Base-by-base conservation (phyloP, 2,113 vertebrate species). In the Phyllopteryx taeniolatus region DNA sequence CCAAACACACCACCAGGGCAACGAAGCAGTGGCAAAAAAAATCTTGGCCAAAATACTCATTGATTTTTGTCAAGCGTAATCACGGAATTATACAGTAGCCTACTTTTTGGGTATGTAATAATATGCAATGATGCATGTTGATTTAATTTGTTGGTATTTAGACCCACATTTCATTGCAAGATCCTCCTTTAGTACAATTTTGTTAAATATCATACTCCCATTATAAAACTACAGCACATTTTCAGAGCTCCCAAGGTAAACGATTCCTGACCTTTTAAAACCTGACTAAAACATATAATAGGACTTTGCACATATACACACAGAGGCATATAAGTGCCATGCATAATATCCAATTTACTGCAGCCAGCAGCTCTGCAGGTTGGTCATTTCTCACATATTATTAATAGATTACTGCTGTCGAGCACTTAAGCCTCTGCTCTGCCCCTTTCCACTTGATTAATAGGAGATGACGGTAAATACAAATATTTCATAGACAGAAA, bases 281-380 rank as follows among this genome's bases (percentile, higher is more conserved):
- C 79, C 66, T 59, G 71, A 46, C 44, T 74, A 69, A 78, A 80
- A 76, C n/a, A 22, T 56, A 56, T n/a, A 56, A 56, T 56, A 19
- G 10, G 53, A 22, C 53, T 10, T 22, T 9, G n/a, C 74, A 46
- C 71, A 66, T 73, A 61, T 75, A 35, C 57, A 76, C 74, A 80
- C 76, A 83, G 27, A 87, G 80, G 84, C 82, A 93, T 90, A 92
- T 94, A 95, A 94, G 94, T 93, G 92, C 85, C 95, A 93, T 95
- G 95, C 94, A 95, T 96, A 95, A 94, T 94, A 88, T 96, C 95
- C 96, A 96, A 98, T 98, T 97, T 98, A 96, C 95, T 95, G 94
- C 97, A 95, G 94, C 93, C 96, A 95, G 94, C 93, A 87, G 80
- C 88, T 81, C 92, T 94, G 86, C 82, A 92, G 90, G 91, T 89